These are phyloP conservation scores for Artibeus lituratus DNA, from an alignment of 2,797 vertebrate species.

Conservation along the genomic window DNA sequence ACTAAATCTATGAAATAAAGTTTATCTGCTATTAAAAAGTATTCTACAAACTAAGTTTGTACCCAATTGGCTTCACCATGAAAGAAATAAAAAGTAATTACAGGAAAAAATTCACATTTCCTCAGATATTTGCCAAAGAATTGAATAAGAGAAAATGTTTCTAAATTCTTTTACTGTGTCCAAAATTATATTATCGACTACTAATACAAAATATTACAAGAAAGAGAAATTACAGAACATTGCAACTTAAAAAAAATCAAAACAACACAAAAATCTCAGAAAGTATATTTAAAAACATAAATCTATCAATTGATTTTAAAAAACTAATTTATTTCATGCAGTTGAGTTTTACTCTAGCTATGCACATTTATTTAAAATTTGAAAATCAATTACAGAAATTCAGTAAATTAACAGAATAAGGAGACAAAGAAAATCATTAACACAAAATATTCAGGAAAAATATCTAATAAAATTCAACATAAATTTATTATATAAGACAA, in stretches of 20 bases:
- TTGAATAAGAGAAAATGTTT: not conserved
- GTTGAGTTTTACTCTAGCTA: not conserved
- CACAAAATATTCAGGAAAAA: not conserved
- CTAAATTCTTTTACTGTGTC: not conserved
- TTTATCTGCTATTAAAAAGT: not conserved
- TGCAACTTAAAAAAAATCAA: not conserved
- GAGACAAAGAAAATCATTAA: not conserved
- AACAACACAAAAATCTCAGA: not conserved
- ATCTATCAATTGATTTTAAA: not conserved
- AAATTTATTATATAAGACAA: not conserved
- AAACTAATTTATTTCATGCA: not conserved
- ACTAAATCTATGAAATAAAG: not conserved
- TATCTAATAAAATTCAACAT: not conserved
- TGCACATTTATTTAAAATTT: not conserved
- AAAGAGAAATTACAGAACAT: not conserved
- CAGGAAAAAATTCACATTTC: not conserved
- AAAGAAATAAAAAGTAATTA: not conserved
- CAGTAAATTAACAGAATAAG: not conserved
- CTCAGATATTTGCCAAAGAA: not conserved
- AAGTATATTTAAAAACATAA: not conserved
- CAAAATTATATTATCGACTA: not conserved
- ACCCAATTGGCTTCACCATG: not conserved
- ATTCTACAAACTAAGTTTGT: not conserved
- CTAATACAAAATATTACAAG: not conserved
- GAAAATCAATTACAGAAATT: not conserved